Conservation (phyloP, 2,113 vertebrate species). For the Oenanthe oenanthe region DNA sequence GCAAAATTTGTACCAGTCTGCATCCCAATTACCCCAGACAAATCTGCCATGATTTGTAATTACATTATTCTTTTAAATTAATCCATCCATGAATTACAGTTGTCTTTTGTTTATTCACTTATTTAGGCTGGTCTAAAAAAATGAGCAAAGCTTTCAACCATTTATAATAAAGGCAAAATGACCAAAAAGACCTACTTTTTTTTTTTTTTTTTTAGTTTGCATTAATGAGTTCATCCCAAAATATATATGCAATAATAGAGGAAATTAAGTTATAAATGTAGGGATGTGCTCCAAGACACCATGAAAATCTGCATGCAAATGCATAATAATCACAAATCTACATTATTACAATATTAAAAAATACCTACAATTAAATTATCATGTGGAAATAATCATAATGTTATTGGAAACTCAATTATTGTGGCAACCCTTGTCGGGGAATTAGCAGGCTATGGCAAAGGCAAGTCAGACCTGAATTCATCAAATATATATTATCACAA, state of each 20-base stretch:
- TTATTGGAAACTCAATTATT: conserved; percentile 99
- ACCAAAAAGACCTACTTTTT: conserved; percentile 73
- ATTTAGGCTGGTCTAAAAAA: conserved; percentile 72
- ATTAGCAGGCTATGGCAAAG: conserved; percentile 99
- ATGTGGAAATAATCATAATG: conserved; percentile 99
- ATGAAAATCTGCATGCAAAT: conserved; percentile 98
- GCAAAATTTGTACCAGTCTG: conserved; percentile 69
- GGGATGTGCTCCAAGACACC: conserved; percentile 94
- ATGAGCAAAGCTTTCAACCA: conserved; percentile 73
- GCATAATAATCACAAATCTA: conserved; percentile 99
- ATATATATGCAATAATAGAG: conserved; percentile 98
- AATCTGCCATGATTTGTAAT: conserved; percentile 75
- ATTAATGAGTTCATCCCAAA: conserved; percentile 84
- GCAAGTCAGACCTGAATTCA: conserved; percentile 99
- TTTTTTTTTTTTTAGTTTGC: conserved; percentile 76
- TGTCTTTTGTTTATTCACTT: conserved; percentile 74
- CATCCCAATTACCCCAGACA: conserved; percentile 73
- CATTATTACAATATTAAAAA: conserved; percentile 99
- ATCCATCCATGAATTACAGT: conserved; percentile 76
- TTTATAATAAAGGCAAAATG: conserved; percentile 79
- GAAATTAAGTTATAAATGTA: conserved; percentile 98
- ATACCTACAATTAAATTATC: conserved; percentile 99
- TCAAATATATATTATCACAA: conserved; percentile 99
- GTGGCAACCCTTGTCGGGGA: conserved; percentile 96
- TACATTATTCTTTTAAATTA: conserved; percentile 78